Evolutionary conservation across 2,797 vertebrate species (phyloP).

Genomic region (Myripristis murdjan): DNA sequence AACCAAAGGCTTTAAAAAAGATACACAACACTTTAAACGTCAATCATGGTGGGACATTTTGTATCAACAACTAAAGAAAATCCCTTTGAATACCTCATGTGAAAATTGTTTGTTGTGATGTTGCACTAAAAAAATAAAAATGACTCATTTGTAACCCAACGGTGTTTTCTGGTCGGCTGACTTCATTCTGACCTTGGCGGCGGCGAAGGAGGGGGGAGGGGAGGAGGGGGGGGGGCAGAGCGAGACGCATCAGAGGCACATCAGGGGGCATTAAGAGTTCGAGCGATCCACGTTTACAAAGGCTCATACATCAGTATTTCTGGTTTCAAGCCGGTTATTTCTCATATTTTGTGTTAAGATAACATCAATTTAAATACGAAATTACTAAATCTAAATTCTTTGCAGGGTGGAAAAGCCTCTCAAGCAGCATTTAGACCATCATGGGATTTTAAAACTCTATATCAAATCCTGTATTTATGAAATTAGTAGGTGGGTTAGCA

Average conservation of each 20-base stretch:
- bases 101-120: constrained; percentile 91
- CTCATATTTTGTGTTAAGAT: not conserved
- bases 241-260: not conserved
- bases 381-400: too few relatives aligned
- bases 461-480: too few relatives aligned
- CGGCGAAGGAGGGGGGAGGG: too few relatives aligned
- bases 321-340: not conserved
- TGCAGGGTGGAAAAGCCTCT: too few relatives aligned
- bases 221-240: not conserved
- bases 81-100: constrained; percentile 92
- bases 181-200: constrained; percentile 52
- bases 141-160: constrained; percentile 86
- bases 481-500: too few relatives aligned
- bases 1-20: constrained; percentile 87
- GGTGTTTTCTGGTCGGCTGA: constrained; percentile 4
- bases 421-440: too few relatives aligned
- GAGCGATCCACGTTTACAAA: constrained; percentile 9
- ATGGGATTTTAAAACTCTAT: too few relatives aligned
- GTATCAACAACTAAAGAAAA: constrained; percentile 87
- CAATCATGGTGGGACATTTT: constrained; percentile 90
- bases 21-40: constrained; percentile 87
- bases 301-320: not conserved
- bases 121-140: constrained; percentile 91
- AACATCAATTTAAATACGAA: not conserved
- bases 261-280: not conserved